Conservation (phyloP, 2,888 invertebrate species). For the Diploptera punctata region DNA sequence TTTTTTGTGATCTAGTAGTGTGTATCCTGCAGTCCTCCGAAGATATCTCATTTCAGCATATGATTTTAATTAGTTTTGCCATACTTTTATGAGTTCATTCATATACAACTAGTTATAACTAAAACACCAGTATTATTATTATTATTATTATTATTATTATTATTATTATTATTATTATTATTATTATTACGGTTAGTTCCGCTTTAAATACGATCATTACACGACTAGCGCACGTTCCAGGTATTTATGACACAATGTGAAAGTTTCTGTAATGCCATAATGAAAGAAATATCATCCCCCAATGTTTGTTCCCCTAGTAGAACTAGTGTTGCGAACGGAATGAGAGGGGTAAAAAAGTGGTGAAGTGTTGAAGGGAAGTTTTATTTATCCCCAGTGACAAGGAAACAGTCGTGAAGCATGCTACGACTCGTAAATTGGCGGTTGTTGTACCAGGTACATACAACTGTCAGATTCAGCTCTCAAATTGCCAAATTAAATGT, state of each 20-base stretch:
- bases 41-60: too few species aligned
- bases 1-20: too few species aligned
- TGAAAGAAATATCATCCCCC: not conserved
- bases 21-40: too few species aligned
- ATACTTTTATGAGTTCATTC: too few species aligned
- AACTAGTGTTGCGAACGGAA: not conserved
- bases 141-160: constrained; percentile 17
- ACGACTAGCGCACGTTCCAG: not conserved
- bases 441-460: not conserved
- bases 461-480: not conserved
- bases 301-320: not conserved
- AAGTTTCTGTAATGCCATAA: not conserved
- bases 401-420: constrained; percentile 11
- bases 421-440: constrained; percentile 1
- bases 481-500: not conserved
- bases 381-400: constrained; percentile 27
- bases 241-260: not conserved
- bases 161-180: constrained; percentile 15
- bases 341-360: not conserved
- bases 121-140: too few species aligned
- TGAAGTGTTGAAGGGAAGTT: constrained; percentile 19
- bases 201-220: not conserved
- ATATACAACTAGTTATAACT: too few species aligned
- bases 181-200: not conserved
- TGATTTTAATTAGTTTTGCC: too few species aligned